phyloP scores from a whole-genome alignment of 2,888 invertebrate species.

The Aporophyla nigra region DNA sequence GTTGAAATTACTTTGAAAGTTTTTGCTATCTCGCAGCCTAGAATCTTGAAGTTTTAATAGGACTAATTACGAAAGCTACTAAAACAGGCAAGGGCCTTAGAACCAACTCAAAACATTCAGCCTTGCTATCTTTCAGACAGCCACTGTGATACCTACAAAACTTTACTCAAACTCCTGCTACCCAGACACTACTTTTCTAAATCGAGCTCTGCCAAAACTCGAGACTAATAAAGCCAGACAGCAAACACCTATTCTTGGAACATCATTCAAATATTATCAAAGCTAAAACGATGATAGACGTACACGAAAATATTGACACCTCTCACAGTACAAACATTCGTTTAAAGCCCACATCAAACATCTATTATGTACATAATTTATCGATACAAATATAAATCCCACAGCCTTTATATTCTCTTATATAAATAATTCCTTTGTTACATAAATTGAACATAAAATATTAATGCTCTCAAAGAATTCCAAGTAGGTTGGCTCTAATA shows the following conservation, averaged over 20 bases:
- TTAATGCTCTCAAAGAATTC: constrained; percentile 36
- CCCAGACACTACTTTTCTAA: constrained; percentile 12
- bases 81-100: background rate
- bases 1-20: constrained; percentile 15
- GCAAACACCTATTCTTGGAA: constrained; percentile 15
- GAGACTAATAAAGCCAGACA: background rate
- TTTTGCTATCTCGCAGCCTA: constrained; percentile 11
- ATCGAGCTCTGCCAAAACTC: constrained; percentile 6
- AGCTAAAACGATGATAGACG: constrained; percentile 11
- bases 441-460: constrained; percentile 52
- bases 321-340: constrained; percentile 29
- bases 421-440: constrained; percentile 49
- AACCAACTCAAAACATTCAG: constrained; percentile 18
- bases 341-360: constrained; percentile 37
- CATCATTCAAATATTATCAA: constrained; percentile 19
- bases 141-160: background rate
- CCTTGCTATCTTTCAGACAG: constrained; percentile 1
- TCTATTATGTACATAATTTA: constrained; percentile 46
- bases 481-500: constrained; percentile 32
- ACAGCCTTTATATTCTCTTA: constrained; percentile 26
- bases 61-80: constrained; percentile 22
- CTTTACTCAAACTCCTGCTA: constrained; percentile 8
- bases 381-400: constrained; percentile 40
- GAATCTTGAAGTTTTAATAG: constrained; percentile 19
- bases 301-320: constrained; percentile 24